These are phyloP conservation scores for Neocloeon triangulifer DNA, from an alignment of 1,140 invertebrate species.

Conservation along the genomic window DNA sequence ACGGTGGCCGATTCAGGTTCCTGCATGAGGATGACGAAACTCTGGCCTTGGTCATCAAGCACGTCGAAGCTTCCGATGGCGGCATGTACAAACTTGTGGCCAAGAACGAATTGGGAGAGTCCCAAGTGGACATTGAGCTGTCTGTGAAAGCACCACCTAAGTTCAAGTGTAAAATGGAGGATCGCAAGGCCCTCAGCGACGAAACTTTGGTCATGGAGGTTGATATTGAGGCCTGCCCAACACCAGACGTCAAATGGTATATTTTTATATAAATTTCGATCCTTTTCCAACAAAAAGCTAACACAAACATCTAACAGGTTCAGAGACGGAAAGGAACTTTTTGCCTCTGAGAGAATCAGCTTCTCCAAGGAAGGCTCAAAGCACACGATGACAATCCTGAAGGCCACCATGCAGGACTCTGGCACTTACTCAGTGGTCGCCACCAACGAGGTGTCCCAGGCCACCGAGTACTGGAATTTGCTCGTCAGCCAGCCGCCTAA, in stretches of 20 bases:
- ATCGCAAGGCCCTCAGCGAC: slow-evolving; percentile 42
- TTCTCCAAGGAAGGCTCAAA: slow-evolving; percentile 40
- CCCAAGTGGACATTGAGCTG: slow-evolving; percentile 45
- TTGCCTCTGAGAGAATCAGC: slow-evolving; percentile 39
- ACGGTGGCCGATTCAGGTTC: slow-evolving; percentile 61
- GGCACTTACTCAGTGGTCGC: slow-evolving; percentile 87
- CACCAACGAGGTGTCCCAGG: slow-evolving; percentile 70
- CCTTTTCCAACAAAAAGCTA: slow-evolving; percentile 2
- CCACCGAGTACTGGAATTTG: slow-evolving; percentile 62
- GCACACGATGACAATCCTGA: slow-evolving; percentile 56
- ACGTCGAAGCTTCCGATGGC: slow-evolving; percentile 55
- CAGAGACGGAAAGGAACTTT: slow-evolving; percentile 59
- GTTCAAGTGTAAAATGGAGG: slow-evolving; percentile 54
- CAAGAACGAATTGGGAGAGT: slow-evolving; percentile 72
- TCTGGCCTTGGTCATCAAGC: slow-evolving; percentile 76
- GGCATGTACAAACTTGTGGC: slow-evolving; percentile 68
- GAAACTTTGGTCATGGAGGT: slow-evolving; percentile 45
- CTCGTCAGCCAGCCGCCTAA: slow-evolving; percentile 54
- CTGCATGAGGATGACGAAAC: slow-evolving; percentile 84
- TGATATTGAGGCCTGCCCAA: slow-evolving; percentile 62
- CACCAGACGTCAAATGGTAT: slow-evolving; percentile 53
- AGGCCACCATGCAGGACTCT: slow-evolving; percentile 59
- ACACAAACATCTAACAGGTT: slow-evolving; percentile 20
- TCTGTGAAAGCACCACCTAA: slow-evolving; percentile 62
- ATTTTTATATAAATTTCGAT: slow-evolving; percentile 4